These are phyloP conservation scores for Phania funesta DNA, from an alignment of 2,888 invertebrate species.

Conservation along the genomic window DNA sequence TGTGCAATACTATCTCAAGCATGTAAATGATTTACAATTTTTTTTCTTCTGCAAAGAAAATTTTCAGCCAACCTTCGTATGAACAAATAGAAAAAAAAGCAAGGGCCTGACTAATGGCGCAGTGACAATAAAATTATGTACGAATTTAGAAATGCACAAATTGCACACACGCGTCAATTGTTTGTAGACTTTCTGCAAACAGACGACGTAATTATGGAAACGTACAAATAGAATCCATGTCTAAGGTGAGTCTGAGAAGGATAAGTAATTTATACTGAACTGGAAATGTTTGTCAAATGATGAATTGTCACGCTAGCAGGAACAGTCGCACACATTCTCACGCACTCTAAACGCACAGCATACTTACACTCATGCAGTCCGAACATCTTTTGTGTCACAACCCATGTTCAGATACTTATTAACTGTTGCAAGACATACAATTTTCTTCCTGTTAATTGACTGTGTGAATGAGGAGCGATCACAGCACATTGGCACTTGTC, in stretches of 20 bases:
- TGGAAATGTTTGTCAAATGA: slow-evolving; percentile 43
- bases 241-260: not conserved
- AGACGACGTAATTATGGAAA: slow-evolving; percentile 44
- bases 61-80: not conserved
- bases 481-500: slow-evolving; percentile 57
- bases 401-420: not conserved
- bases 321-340: slow-evolving; percentile 22
- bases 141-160: slow-evolving; percentile 62
- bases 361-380: not conserved
- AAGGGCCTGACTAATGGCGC: slow-evolving; percentile 55
- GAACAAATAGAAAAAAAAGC: not conserved
- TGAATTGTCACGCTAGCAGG: slow-evolving; percentile 54
- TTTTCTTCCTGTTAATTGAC: slow-evolving; percentile 14
- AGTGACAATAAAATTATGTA: slow-evolving; percentile 64
- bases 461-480: not conserved
- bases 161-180: slow-evolving; percentile 62
- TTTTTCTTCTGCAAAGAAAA: no score
- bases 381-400: slow-evolving; percentile 21
- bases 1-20: no score
- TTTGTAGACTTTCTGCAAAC: slow-evolving; percentile 44
- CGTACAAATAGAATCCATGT: not conserved
- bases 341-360: slow-evolving; percentile 1
- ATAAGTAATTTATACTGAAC: slow-evolving; percentile 18
- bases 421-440: slow-evolving; percentile 24
- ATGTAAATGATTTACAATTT: no score